Base-by-base conservation (phyloP, 2,888 invertebrate genomes). In the Caenorhabditis sp. region DNA sequence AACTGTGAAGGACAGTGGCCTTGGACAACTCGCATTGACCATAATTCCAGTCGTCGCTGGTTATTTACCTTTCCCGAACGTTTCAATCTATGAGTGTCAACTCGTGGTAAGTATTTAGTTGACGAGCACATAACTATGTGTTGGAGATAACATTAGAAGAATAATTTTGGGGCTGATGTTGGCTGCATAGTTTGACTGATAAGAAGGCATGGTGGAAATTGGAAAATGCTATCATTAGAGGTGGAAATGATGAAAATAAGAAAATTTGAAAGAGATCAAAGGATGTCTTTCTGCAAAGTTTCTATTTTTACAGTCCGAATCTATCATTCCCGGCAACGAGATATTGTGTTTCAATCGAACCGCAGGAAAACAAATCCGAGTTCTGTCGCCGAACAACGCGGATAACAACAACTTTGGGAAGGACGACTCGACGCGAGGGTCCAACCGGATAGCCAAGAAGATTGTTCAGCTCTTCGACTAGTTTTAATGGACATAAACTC, bases 291-390 rank as follows among this genome's bases (percentile, higher is more conserved):
- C 13, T 40, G 6, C 40, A 9, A 32, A 32, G 9, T 6, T 4
- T 6, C 4, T 32, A 32, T 32, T 40, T 51, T 74, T 67, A 51
- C 85, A 76, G 76, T 76, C 76, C 32, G 76, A 76, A 24, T 60
- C 50, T 24, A 55, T 76, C 1, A 64, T 83, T 4, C 84, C 84
- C 22, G 90, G 90, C 8, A 84, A 86, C 20, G 86, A 86, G 8
- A 72, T 89, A 11, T 60, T 81, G 20, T 87, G 85, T 35, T 91
- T 90, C 76, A 83, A 90, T 55, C 85, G 91, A 47, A 90, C 88
- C 8, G 85, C 86, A 22, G 91, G 89, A 50, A 89, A 87, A 55
- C 91, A 91, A 78, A 88, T 91, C 26, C 88, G 91, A 62, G 91
- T 91, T 13, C 81, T 91, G 9, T 88, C 87, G 11, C 84, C 88